Evolutionary conservation across 2,113 vertebrate genomes (phyloP).

Genomic region (Anser cygnoides): DNA sequence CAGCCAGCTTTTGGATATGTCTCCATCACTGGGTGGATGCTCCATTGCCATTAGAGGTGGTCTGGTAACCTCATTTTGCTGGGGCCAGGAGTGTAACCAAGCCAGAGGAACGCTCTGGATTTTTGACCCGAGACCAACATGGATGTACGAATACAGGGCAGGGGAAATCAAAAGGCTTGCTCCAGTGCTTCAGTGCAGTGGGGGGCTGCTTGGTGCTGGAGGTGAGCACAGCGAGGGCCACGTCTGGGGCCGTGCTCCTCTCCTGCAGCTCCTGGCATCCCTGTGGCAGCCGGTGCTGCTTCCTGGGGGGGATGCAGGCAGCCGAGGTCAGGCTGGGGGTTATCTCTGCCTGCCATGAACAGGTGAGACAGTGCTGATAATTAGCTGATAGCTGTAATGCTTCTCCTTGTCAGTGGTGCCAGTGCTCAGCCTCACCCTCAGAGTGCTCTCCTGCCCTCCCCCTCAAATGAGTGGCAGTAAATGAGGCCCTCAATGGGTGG

Average conservation of each 20-base stretch:
- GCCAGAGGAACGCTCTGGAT: neutral
- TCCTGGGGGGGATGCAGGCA: neutral
- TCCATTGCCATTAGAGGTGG: neutral
- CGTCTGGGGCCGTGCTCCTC: fast-evolving
- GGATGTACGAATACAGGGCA: neutral
- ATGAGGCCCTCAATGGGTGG: too few relatives aligned
- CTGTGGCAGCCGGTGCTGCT: neutral
- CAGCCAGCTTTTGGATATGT: neutral
- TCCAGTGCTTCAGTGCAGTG: fast-evolving
- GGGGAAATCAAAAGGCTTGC: neutral
- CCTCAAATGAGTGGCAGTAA: neutral
- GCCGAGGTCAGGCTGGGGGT: neutral
- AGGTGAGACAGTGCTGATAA: neutral
- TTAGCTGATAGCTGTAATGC: neutral
- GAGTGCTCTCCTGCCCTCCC: neutral
- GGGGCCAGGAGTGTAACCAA: neutral
- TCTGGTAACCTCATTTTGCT: neutral
- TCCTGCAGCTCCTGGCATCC: fast-evolving
- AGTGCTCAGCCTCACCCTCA: neutral
- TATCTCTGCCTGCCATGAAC: neutral
- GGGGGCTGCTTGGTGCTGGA: neutral
- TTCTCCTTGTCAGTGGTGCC: neutral
- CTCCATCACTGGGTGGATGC: neutral
- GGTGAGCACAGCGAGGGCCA: neutral
- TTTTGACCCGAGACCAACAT: neutral